phyloP scores from a whole-genome alignment of 2,888 invertebrate species.

The Craniophora ligustri region DNA sequence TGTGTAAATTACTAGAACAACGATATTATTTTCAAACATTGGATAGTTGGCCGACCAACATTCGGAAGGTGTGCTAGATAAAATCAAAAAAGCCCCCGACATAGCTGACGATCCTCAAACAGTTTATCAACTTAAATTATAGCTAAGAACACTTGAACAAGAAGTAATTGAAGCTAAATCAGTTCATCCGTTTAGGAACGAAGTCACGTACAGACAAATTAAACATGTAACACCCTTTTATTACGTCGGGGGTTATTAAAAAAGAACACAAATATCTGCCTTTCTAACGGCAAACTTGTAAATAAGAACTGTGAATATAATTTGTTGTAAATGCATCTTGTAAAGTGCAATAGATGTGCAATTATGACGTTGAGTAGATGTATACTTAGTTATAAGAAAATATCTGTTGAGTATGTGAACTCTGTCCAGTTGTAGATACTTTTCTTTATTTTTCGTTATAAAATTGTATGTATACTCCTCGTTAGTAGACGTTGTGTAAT shows the following conservation, averaged over 20 bases:
- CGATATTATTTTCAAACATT: neutral
- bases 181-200: too few species aligned
- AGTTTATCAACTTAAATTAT: too few species aligned
- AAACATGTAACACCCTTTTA: too few species aligned
- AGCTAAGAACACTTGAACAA: too few species aligned
- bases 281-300: constrained; percentile 58
- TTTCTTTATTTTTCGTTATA: constrained; percentile 50
- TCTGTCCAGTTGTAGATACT: constrained; percentile 80
- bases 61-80: constrained; percentile 12
- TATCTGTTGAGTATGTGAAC: constrained; percentile 80
- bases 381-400: constrained; percentile 77
- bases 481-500: neutral
- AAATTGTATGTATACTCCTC: constrained; percentile 2
- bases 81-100: too few species aligned
- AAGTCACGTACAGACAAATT: too few species aligned
- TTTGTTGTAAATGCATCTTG: constrained; percentile 88
- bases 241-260: too few species aligned
- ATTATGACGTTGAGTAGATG: constrained; percentile 86
- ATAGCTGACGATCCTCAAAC: too few species aligned
- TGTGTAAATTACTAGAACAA: constrained; percentile 15
- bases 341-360: constrained; percentile 88
- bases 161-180: too few species aligned
- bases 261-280: constrained; percentile 28
- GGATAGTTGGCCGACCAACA: constrained; percentile 6
- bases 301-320: constrained; percentile 83